Percentiles rank a stretch among this genome's conserved stretches.
Evolutionary conservation across 2,113 vertebrate genomes (phyloP).

Genomic region (Carollia perspicillata): DNA sequence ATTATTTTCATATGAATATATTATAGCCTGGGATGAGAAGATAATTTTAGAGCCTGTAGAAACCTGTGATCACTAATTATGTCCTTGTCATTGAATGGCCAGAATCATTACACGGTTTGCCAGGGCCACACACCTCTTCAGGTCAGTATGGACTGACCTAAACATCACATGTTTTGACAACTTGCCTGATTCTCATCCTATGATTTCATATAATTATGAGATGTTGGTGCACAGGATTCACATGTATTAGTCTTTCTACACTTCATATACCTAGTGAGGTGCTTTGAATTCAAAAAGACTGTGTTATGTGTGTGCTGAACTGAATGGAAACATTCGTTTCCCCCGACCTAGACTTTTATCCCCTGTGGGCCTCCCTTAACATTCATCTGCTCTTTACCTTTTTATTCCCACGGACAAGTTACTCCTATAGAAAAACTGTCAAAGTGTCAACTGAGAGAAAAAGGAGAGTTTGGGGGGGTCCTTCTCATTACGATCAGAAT

Average conservation of each 20-base stretch:
- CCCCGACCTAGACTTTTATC: background rate
- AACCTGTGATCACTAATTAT: background rate
- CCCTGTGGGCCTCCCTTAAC: background rate
- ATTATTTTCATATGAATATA: background rate
- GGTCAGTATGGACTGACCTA: background rate
- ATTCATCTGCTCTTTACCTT: background rate
- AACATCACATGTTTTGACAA: background rate
- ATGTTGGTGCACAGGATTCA: background rate
- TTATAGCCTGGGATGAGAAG: background rate
- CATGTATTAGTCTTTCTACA: background rate
- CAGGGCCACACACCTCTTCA: background rate
- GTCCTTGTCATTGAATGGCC: background rate
- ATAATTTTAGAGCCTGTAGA: background rate
- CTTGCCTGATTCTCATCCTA: background rate
- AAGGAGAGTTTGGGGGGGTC: background rate
- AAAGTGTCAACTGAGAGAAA: conserved; percentile 10
- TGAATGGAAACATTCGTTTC: background rate
- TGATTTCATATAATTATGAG: background rate
- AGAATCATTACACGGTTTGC: background rate
- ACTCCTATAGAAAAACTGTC: background rate
- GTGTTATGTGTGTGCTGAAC: background rate
- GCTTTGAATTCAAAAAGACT: background rate
- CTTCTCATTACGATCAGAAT: background rate
- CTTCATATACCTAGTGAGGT: background rate
- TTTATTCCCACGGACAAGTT: background rate